Percentiles rank a stretch among this genome's conserved stretches.
Evolutionary conservation across 2,113 vertebrate species (phyloP).

Genomic region (Diadophis punctatus): DNA sequence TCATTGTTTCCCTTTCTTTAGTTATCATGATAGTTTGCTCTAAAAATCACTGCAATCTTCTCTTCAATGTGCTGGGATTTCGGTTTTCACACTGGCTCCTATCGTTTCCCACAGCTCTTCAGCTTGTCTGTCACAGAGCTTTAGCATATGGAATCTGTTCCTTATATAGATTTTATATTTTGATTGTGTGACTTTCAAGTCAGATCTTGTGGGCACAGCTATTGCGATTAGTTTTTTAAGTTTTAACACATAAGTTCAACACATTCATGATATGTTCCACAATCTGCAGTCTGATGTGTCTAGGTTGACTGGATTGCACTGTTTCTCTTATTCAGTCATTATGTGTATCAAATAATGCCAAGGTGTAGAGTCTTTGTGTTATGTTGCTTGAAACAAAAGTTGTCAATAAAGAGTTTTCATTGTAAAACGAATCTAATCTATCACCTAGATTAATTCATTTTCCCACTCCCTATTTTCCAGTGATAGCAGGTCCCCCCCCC

Average conservation of each 20-base stretch:
- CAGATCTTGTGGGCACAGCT: background rate
- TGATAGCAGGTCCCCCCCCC: background rate
- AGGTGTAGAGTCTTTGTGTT: background rate
- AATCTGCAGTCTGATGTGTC: background rate
- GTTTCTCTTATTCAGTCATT: background rate
- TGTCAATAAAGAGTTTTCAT: background rate
- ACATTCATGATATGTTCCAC: background rate
- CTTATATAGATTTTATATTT: background rate
- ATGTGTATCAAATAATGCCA: background rate
- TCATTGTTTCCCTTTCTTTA: background rate
- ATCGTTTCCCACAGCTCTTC: background rate
- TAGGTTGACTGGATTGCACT: background rate
- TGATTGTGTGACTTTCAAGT: background rate
- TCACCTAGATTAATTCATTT: background rate
- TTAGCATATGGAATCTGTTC: background rate
- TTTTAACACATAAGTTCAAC: background rate
- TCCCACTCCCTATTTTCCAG: background rate
- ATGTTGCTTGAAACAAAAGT: background rate
- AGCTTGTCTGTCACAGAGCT: background rate
- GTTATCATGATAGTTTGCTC: background rate
- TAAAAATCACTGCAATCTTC: background rate
- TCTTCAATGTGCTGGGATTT: background rate
- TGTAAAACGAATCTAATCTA: background rate
- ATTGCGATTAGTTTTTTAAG: background rate
- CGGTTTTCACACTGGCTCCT: background rate